Percentiles rank a stretch among this genome's conserved stretches.
These are phyloP conservation scores for Amblyjoppa proteus DNA, from an alignment of 2,888 invertebrate species.

Conservation along the genomic window DNA sequence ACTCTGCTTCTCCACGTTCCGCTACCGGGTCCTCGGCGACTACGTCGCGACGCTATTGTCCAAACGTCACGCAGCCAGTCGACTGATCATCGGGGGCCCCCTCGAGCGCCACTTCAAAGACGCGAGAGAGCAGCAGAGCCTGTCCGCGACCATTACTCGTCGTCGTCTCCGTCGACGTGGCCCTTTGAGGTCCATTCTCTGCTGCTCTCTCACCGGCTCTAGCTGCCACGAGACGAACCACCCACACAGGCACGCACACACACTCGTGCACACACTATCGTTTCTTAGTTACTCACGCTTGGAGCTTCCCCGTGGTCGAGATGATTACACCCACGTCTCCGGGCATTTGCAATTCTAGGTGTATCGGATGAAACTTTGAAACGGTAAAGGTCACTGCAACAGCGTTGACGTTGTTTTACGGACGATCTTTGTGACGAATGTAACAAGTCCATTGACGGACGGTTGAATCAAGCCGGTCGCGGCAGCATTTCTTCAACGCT, in stretches of 20 bases:
- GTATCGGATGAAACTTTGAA: constrained; percentile 2
- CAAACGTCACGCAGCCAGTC: constrained; percentile 68
- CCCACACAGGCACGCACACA: constrained; percentile 19
- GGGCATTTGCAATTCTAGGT: constrained; percentile 10
- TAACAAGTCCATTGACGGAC: background rate
- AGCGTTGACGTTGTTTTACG: constrained; percentile 3
- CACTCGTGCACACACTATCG: constrained; percentile 3
- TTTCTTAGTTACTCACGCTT: constrained; percentile 56
- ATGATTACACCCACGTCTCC: constrained; percentile 52
- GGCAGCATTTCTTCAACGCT: background rate
- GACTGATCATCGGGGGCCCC: constrained; percentile 64
- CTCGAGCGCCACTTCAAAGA: constrained; percentile 67
- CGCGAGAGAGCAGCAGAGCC: constrained; percentile 56
- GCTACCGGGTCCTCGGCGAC: constrained; percentile 55
- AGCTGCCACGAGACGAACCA: constrained; percentile 61
- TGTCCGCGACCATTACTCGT: constrained; percentile 66
- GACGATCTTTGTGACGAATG: background rate
- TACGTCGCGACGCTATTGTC: constrained; percentile 67
- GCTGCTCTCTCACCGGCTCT: constrained; percentile 40
- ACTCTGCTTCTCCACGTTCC: constrained; percentile 56
- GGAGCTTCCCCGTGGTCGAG: constrained; percentile 53
- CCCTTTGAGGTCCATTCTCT: constrained; percentile 66
- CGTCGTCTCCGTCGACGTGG: constrained; percentile 53
- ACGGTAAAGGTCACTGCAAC: background rate
- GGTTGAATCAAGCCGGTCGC: background rate